Base-by-base conservation (phyloP, 2,888 invertebrate species). In the Blastobasis lacticolella region DNA sequence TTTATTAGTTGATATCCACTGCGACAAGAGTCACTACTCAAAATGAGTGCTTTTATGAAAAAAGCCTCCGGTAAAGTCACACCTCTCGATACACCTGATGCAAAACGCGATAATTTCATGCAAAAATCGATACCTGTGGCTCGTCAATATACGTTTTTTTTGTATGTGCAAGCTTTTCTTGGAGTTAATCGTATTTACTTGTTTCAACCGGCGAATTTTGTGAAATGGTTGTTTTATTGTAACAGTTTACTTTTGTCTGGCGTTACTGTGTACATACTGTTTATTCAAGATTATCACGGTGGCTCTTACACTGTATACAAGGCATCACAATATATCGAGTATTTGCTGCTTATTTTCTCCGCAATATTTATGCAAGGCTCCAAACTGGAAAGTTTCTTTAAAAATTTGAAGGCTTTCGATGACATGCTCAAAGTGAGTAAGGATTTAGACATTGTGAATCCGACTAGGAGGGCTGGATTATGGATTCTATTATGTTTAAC, bases 181-280 rank as follows among this genome's bases (percentile, higher is more conserved):
- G 79, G 73, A 3, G 58, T 77, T 2, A 73, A 73, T 50, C 66
- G 79, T 38, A 41, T 69, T 0, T 72, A 69, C 55, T 56, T 80
- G 5, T 49, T 77, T 0, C 61, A 64, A 23, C 59, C 51, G 1
- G 64, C 61, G 5, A 67, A 56, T 48, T n/a, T 62, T 1, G 4
- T 66, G 6, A 8, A 53, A 38, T 57, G 62, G 49, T 23, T 63
- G 0, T 60, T 56, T 53, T 62, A 64, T 42, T 9, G 64, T 4
- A 64, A 68, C 47, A 64, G 62, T 36, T 9, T 60, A 4, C 43
- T 48, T 36, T 52, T 61, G 48, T 56, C 62, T 8, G 36, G 44
- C 4, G 43, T 58, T 8, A 54, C 61, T 10, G 50, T 64, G 5
- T 63, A 55, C 37, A 57, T 60, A 4, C 50, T 63, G 48, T 51